Percentiles rank a stretch among this genome's conserved stretches.
phyloP scores from a whole-genome alignment of 2,888 invertebrate species.

The Ormyrus rosae region DNA sequence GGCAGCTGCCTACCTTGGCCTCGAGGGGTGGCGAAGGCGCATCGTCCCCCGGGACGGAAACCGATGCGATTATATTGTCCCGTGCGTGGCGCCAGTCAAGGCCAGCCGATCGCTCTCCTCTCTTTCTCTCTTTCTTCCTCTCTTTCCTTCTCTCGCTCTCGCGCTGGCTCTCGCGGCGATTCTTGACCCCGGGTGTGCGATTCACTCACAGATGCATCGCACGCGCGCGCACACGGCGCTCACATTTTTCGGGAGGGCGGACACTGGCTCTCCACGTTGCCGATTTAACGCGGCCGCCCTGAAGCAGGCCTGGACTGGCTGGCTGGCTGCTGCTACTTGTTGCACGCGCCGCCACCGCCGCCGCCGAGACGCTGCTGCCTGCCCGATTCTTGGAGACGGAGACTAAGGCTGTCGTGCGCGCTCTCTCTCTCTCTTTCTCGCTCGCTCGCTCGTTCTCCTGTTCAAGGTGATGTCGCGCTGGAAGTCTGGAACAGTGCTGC shows the following conservation, averaged over 20 bases:
- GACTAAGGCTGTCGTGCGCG: background rate
- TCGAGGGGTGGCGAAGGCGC: background rate
- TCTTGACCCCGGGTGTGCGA: background rate
- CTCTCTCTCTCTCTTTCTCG: conserved; percentile 14
- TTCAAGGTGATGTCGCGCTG: background rate
- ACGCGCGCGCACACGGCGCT: background rate
- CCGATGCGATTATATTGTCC: background rate
- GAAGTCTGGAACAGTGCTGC: too few species aligned
- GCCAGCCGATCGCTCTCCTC: conserved; percentile 1
- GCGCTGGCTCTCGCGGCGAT: background rate
- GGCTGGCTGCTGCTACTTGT: conserved; percentile 11
- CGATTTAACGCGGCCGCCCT: background rate
- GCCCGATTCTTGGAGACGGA: conserved; percentile 12
- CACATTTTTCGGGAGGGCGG: too few species aligned
- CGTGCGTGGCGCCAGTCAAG: conserved; percentile 21
- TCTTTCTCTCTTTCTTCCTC: background rate
- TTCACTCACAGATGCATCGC: background rate
- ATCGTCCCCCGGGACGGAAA: background rate
- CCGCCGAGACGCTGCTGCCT: conserved; percentile 2
- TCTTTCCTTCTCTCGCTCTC: background rate
- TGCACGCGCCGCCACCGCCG: conserved; percentile 12
- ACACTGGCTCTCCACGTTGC: too few species aligned
- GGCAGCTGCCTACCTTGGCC: conserved; percentile 1
- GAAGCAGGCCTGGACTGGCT: background rate
- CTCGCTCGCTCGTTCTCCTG: background rate